Evolutionary conservation across 1,140 invertebrate species (phyloP), one percentile per base, ranked within the genome.

Genomic region (Phthorimaea operculella): DNA sequence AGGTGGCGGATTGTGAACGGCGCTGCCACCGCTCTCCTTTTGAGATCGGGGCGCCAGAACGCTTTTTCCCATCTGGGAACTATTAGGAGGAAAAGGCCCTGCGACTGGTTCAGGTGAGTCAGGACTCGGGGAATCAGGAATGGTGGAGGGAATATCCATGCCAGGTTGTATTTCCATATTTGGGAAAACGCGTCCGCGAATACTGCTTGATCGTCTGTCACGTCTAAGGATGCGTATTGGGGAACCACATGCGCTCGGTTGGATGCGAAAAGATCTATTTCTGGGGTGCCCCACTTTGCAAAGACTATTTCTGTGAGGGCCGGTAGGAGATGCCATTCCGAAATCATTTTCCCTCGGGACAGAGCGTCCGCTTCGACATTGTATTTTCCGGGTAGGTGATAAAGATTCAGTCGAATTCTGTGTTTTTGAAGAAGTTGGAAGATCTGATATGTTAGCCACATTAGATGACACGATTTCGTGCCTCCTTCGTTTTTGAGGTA

Each of bases 261-360:
- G 0, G 64, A 63, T 5, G 73, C 74, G 50, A 79, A 77, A 0
- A 77, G 57, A 33, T 79, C 71, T 49, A 79, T 59, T 53, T 50
- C 52, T 7, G 70, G 68, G 1, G 33, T 52, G 11, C 73, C 70
- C 70, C 66, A 73, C 47, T 59, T 61, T 14, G 48, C 17, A 51
- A 68, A 71, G 28, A 79, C 15, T 58, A 58, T 51, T 34, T 54
- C 47, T 50, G 66, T 69, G 15, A 58, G 54, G 8, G 5, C 15
- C 10, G 66, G 65, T 2, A 76, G 54, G 4, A 79, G 51, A 48
- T 79, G 73, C 76, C 74, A 79, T 51, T 80, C 79, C 51, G 74
- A 72, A 8, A 63, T 59, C 6, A 7, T 9, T 12, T 51, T 59
- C 47, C 48, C 39, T 18, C 70, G 56, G 0, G 75, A 82, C n/a